These are phyloP conservation scores for Drosophila nannoptera DNA, from an alignment of 1,140 invertebrate genomes.

Conservation along the genomic window DNA sequence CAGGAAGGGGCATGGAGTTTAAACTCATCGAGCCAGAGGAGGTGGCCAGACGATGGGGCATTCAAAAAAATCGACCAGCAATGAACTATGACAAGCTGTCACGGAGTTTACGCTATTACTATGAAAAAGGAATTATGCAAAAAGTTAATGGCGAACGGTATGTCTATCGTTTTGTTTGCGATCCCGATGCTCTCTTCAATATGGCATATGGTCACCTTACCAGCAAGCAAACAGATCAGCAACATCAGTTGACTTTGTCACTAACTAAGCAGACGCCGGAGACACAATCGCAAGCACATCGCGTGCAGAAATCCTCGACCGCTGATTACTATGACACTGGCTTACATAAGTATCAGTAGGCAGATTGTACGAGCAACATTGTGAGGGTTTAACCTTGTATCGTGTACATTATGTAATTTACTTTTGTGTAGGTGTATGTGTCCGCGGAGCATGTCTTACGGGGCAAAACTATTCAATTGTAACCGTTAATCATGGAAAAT, in stretches of 20 bases:
- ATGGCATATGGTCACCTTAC: constrained; percentile 83
- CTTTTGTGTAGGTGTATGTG: constrained; percentile 31
- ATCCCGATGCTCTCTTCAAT: constrained; percentile 94
- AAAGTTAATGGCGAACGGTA: constrained; percentile 97
- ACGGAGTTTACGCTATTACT: constrained; percentile 95
- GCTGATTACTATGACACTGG: constrained; percentile 60
- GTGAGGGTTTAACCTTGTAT: constrained; percentile 50
- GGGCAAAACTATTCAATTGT: constrained; percentile 19
- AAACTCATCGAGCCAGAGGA: constrained; percentile 97
- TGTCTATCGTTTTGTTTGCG: constrained; percentile 97
- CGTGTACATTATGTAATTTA: constrained; percentile 75
- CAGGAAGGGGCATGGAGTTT: constrained; percentile 95
- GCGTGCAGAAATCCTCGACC: constrained; percentile 52
- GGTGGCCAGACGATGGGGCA: constrained; percentile 90
- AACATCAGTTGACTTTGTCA: constrained; percentile 61
- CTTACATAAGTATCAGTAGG: constrained; percentile 65
- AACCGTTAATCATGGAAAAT: constrained; percentile 2
- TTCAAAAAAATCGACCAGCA: constrained; percentile 93
- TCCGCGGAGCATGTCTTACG: constrained; percentile 5
- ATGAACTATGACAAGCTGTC: constrained; percentile 99
- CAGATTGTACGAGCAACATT: constrained; percentile 42
- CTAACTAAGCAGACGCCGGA: constrained; percentile 56
- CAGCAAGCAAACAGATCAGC: constrained; percentile 53
- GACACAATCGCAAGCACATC: constrained; percentile 51
- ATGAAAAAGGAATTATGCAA: constrained; percentile 99